These are phyloP conservation scores for Brenthis ino DNA, from an alignment of 2,888 invertebrate species.

Conservation along the genomic window DNA sequence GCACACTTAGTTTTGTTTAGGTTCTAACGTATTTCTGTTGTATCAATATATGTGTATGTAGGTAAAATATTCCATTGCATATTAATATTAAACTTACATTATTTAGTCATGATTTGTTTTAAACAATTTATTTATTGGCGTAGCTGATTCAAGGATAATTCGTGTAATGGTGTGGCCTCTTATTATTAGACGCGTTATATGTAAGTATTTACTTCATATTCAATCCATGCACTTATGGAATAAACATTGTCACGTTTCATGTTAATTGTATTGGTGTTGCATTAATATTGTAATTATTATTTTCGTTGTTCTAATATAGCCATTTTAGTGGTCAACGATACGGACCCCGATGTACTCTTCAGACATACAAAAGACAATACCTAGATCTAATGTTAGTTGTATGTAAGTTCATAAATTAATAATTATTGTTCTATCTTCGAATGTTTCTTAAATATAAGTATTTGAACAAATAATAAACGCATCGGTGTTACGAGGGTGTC, in stretches of 20 bases:
- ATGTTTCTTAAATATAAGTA: constrained; percentile 78
- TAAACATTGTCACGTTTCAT: constrained; percentile 57
- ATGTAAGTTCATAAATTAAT: constrained; percentile 75
- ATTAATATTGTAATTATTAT: constrained; percentile 56
- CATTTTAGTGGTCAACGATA: constrained; percentile 53
- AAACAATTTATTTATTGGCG: constrained; percentile 13
- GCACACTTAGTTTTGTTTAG: constrained; percentile 26
- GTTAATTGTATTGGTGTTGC: constrained; percentile 64
- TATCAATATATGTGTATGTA: too few species aligned
- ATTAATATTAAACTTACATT: constrained; percentile 28
- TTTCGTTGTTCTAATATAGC: constrained; percentile 44
- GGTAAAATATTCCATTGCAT: constrained; percentile 19
- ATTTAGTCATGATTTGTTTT: constrained; percentile 25
- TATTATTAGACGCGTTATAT: constrained; percentile 55
- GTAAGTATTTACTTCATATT: constrained; percentile 52
- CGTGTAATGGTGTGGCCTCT: constrained; percentile 66
- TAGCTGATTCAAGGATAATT: constrained; percentile 36
- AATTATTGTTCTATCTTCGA: constrained; percentile 81
- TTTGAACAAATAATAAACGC: constrained; percentile 69
- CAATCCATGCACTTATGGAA: constrained; percentile 60
- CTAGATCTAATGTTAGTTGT: constrained; percentile 82
- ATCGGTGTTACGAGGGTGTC: constrained; percentile 65
- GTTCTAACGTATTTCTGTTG: not conserved
- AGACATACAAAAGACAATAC: constrained; percentile 83
- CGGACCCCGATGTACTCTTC: constrained; percentile 72